These are phyloP conservation scores for Phytoseiulus persimilis DNA, from an alignment of 2,888 invertebrate genomes.

Conservation along the genomic window DNA sequence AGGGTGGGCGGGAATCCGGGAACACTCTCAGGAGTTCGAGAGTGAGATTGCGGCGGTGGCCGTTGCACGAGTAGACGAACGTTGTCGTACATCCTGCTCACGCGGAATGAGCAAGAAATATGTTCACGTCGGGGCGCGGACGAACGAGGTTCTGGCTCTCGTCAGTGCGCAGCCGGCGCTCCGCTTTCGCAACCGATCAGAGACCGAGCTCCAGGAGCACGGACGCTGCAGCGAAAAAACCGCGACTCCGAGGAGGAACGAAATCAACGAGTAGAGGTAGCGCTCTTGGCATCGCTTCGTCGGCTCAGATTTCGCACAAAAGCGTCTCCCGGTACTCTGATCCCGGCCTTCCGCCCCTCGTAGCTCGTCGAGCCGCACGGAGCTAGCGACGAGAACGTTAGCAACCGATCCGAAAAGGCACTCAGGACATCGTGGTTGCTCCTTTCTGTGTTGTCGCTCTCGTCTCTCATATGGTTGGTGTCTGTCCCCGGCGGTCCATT, in stretches of 20 bases:
- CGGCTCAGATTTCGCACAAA: not conserved
- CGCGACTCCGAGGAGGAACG: not conserved
- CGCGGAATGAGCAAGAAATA: not conserved
- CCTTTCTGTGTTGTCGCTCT: not conserved
- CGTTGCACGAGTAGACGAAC: not conserved
- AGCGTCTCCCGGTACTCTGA: not conserved
- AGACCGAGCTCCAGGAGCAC: not conserved
- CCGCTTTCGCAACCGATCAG: not conserved
- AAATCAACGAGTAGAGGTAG: not conserved
- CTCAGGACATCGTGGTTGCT: not conserved
- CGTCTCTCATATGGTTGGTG: not conserved
- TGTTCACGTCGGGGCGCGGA: not conserved
- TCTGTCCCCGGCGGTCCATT: not conserved
- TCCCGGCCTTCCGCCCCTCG: not conserved
- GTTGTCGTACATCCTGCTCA: not conserved
- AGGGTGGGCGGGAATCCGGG: not conserved
- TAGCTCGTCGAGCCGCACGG: not conserved
- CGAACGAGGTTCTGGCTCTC: not conserved
- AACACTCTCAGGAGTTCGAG: not conserved
- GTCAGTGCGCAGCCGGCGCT: not conserved
- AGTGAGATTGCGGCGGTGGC: not conserved
- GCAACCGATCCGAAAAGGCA: not conserved
- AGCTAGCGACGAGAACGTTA: not conserved
- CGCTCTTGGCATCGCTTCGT: not conserved
- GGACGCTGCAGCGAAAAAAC: not conserved